Evolutionary conservation across 2,113 vertebrate species (phyloP), one percentile per base, ranked within the genome.

Genomic region (Alethe castanea): DNA sequence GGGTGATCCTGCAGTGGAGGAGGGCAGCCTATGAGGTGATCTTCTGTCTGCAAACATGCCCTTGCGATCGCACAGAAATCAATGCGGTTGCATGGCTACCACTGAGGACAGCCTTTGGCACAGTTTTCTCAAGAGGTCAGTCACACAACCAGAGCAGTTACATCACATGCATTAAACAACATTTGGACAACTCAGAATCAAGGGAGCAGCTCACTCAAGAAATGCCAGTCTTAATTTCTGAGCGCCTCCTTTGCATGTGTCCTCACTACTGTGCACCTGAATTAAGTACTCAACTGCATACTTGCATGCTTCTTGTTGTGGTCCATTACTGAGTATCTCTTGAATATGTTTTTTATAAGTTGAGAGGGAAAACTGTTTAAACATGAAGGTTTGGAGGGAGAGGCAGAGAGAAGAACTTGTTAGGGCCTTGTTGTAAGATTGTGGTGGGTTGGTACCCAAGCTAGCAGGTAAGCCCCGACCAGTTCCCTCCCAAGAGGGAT

Each of bases 71-170:
- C 48, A n/a, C 2, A 2, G 71, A 88, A 91, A 94, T 95, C 93
- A 85, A 87, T 94, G 42, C 0, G 0, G 42, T 88, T 90, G 84
- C 35, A 24, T 44, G 71, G 42, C 71, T 90, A 71, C 9, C 3
- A 23, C 14, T n/a, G 66, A 71, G 76, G 69, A 56, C 73, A 92
- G 81, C 67, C 76, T 92, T 87, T 73, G 67, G 54, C 74, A 23
- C 17, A 36, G 38, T 19, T 2, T 31, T 90, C 60, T n/a, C 76
- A 87, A 85, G 53, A 80, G 84, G 60, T 94, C 91, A 73, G 29
- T 40, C 84, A 79, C 81, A 90, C 25, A 81, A 76, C 50, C 33
- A 90, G 87, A 90, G 62, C 74, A 74, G 78, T 89, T 95, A 72
- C 71, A 87, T 91, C 87, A 91, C 4, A 5, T 4, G 2, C 52